Conservation (phyloP, 2,797 vertebrate species). For the Pseudomugil gertrudae region DNA sequence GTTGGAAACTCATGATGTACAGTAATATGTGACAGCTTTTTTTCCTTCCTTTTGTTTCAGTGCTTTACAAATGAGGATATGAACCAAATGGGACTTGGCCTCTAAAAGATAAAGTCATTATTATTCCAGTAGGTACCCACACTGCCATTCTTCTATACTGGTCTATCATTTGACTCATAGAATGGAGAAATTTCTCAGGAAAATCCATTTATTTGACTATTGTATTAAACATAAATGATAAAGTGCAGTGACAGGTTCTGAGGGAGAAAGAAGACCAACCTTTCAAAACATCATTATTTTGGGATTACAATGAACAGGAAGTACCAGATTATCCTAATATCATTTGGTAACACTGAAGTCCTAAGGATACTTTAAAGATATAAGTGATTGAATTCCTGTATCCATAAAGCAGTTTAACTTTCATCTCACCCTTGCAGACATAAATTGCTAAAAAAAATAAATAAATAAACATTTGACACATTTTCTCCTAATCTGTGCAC, state of each 20-base stretch:
- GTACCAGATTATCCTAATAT: slow-evolving; percentile 8
- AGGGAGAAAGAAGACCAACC: slow-evolving; percentile 20
- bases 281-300: slow-evolving; percentile 21
- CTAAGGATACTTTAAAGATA: slow-evolving; percentile 6
- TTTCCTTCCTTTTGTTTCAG: slow-evolving; percentile 3
- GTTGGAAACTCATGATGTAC: neutral
- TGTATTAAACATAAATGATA: slow-evolving; percentile 56
- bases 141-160: slow-evolving; percentile 15
- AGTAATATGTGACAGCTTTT: slow-evolving; percentile 13
- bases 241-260: slow-evolving; percentile 25
- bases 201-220: slow-evolving; percentile 39
- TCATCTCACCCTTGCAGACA: slow-evolving; percentile 42
- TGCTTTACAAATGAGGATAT: slow-evolving; percentile 21
- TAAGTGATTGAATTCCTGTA: slow-evolving; percentile 2
- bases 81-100: slow-evolving; percentile 19
- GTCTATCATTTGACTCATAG: slow-evolving; percentile 32
- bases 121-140: slow-evolving; percentile 30
- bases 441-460: too few relatives aligned
- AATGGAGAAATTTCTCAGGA: slow-evolving; percentile 26
- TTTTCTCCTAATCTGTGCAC: slow-evolving; percentile 21
- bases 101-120: slow-evolving; percentile 35
- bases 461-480: slow-evolving; percentile 5
- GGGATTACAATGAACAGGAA: slow-evolving; percentile 16
- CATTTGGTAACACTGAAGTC: slow-evolving; percentile 6
- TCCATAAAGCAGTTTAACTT: slow-evolving; percentile 18